Evolutionary conservation across 2,797 vertebrate species (phyloP), one percentile per base, ranked within the genome.

Genomic region (Crax fasciolata): DNA sequence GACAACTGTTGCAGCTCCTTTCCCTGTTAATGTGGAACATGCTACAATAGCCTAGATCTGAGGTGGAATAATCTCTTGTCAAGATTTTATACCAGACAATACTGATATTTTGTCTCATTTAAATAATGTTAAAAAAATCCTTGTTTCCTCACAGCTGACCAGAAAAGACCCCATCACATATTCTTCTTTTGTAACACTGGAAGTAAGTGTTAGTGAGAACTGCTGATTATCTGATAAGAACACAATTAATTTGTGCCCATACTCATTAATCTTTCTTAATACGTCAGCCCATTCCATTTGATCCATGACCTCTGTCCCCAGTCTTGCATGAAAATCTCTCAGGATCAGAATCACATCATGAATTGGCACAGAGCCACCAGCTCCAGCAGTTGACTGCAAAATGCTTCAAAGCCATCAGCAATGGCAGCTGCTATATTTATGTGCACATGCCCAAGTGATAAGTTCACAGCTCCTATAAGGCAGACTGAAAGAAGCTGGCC

Each of bases 191-290:
- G 59, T 62, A 94, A 73, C 44, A 82, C 2, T 84, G 71, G 95
- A 97, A 96, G 96, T 83, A 94, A 97, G 88, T 73, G 87, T 89
- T 84, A 94, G 46, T 66, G 59, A 94, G 93, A 97, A 93, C 89
- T 87, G 76, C 90, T 97, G 82, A 94, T 97, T 97, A 96, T 92
- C 49, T 72, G 84, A 70, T 92, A 95, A 89, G 95, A 96, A 95
- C 85, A 96, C 96, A 91, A 97, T 98, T 97, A 98, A 98, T 98
- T 97, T 97, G 80, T 95, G 92, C 89, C 89, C 91, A 96, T 86
- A 76, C 82, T 96, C 95, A 97, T 97, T 97, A 98, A 97, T 95
- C 94, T 95, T 94, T 96, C 93, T 95, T 96, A 96, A 97, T 97
- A 97, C 84, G 77, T 97, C 97, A 97, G 94, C 88, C 90, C 77